phyloP scores from a whole-genome alignment of 2,113 vertebrate species.

The Laterallus jamaicensis region DNA sequence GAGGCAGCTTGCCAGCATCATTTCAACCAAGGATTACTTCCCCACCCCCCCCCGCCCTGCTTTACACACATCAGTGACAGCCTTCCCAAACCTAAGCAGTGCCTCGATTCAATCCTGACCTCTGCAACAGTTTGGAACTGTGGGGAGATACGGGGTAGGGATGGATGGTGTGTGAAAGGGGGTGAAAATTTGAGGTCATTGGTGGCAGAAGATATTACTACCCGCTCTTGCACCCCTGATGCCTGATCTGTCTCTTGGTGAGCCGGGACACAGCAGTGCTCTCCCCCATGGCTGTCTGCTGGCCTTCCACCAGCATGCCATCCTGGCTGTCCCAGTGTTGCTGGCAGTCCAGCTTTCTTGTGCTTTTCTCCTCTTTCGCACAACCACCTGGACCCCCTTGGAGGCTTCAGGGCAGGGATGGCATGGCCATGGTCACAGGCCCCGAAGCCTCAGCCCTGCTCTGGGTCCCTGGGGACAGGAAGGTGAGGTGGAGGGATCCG shows the following conservation, averaged over 20 bases:
- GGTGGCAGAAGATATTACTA: not conserved
- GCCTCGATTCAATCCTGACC: not conserved
- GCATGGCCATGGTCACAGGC: rapidly evolving
- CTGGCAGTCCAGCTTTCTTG: not conserved
- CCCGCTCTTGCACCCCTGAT: rapidly evolving
- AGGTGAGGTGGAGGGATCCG: not conserved
- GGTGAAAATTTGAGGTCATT: not conserved
- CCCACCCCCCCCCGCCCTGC: too few species aligned
- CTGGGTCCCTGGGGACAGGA: rapidly evolving
- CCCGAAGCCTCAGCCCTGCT: not conserved
- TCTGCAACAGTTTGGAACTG: not conserved
- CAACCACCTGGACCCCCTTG: not conserved
- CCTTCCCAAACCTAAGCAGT: not conserved
- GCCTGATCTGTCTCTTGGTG: rapidly evolving
- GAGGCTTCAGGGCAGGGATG: not conserved
- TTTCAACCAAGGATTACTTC: not conserved
- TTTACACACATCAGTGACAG: not conserved
- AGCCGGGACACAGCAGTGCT: not conserved
- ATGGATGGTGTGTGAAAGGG: not conserved
- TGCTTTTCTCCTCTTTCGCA: not conserved
- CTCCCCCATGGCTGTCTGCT: rapidly evolving
- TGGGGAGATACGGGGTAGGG: not conserved
- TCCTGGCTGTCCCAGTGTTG: rapidly evolving
- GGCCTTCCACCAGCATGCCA: rapidly evolving
- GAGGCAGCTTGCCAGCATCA: not conserved